Percentiles rank a stretch among this genome's conserved stretches.
These are phyloP conservation scores for Isotomurus palustris DNA, from an alignment of 2,888 invertebrate species.

Conservation along the genomic window DNA sequence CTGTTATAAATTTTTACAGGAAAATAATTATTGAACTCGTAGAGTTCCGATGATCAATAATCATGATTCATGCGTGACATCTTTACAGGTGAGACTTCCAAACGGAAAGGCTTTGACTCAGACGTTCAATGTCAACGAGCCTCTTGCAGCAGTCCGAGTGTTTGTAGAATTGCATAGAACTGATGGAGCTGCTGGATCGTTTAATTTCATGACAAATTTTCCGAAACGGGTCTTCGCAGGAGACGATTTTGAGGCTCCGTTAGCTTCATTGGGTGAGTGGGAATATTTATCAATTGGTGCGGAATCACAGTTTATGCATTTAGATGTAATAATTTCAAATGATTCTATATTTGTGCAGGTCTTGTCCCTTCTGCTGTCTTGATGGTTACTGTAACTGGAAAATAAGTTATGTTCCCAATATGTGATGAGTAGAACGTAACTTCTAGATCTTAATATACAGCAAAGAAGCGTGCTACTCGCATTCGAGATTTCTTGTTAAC, in stretches of 20 bases:
- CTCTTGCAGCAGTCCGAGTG: constrained; percentile 81
- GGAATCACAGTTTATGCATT: background rate
- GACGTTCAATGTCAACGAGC: constrained; percentile 78
- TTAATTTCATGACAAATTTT: constrained; percentile 85
- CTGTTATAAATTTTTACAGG: too few species aligned
- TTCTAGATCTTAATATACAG: too few species aligned
- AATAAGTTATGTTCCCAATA: too few species aligned
- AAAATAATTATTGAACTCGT: too few species aligned
- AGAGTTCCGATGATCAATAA: too few species aligned
- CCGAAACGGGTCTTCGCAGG: constrained; percentile 76
- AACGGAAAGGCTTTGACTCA: constrained; percentile 69
- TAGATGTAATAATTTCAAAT: background rate
- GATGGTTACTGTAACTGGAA: too few species aligned
- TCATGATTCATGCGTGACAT: background rate
- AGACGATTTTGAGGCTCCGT: constrained; percentile 76
- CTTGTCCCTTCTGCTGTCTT: constrained; percentile 79
- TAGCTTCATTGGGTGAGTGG: constrained; percentile 78
- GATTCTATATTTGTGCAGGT: constrained; percentile 55
- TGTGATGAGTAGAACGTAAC: too few species aligned
- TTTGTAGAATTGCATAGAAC: constrained; percentile 80
- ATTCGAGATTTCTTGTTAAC: too few species aligned
- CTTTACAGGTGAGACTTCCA: constrained; percentile 64
- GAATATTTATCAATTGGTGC: too few species aligned
- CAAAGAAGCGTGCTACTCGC: too few species aligned
- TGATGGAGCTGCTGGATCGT: constrained; percentile 60